These are phyloP conservation scores for Onychostoma macrolepis DNA, from an alignment of 2,113 vertebrate species.

Conservation along the genomic window DNA sequence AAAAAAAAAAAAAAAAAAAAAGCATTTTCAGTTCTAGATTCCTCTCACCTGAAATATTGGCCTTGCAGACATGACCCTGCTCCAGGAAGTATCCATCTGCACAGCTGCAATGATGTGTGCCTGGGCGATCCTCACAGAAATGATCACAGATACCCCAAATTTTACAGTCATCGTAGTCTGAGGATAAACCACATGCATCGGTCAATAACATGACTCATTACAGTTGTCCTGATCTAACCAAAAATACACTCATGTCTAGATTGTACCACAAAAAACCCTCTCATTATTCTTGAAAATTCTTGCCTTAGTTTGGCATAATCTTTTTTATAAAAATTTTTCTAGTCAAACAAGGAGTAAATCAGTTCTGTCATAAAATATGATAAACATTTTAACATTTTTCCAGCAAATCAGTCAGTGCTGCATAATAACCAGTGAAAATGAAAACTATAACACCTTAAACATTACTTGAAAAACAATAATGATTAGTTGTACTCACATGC, in stretches of 20 bases:
- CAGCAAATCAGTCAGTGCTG: neutral
- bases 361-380: neutral
- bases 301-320: neutral
- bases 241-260: neutral
- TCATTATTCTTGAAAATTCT: neutral
- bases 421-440: neutral
- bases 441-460: neutral
- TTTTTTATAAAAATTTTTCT: neutral
- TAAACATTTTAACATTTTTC: neutral
- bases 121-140: conserved; percentile 74
- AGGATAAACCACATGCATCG: neutral
- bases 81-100: conserved; percentile 73
- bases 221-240: neutral
- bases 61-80: conserved; percentile 72
- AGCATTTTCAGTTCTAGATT: neutral
- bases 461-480: neutral
- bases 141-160: conserved; percentile 81
- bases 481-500: neutral
- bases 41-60: conserved; percentile 71
- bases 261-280: neutral
- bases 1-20: too few species aligned
- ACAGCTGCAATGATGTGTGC: conserved; percentile 75
- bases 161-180: conserved; percentile 77
- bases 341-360: neutral
- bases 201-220: neutral